Conservation (phyloP, 2,888 invertebrate genomes). For the Chloromyia formosa region DNA sequence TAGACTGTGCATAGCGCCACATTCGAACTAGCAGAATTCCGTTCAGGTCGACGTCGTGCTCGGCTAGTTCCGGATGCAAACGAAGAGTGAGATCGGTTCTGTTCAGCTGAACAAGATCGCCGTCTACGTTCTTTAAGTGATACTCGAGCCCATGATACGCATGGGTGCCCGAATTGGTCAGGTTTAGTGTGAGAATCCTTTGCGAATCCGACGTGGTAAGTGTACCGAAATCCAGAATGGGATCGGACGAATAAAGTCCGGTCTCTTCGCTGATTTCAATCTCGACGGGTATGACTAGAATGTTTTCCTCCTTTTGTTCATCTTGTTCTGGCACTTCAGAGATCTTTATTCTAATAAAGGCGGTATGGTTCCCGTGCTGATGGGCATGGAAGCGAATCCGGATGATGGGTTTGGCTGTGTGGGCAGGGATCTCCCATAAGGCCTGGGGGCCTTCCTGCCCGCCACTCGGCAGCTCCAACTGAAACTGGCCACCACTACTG, state of each 20-base stretch:
- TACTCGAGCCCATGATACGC: conserved; percentile 51
- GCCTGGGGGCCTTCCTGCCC: conserved; percentile 81
- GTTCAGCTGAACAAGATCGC: conserved; percentile 51
- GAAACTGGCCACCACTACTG: conserved; percentile 89
- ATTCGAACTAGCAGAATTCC: conserved; percentile 55
- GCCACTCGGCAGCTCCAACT: conserved; percentile 83
- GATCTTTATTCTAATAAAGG: conserved; percentile 74
- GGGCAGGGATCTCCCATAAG: conserved; percentile 92
- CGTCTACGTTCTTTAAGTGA: conserved; percentile 50
- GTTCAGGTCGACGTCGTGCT: conserved; percentile 54
- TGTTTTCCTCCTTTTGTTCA: conserved; percentile 54
- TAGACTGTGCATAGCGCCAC: conserved; percentile 7
- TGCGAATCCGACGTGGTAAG: conserved; percentile 76
- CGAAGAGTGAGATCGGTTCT: conserved; percentile 56
- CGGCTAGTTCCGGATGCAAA: conserved; percentile 57
- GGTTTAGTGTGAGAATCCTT: conserved; percentile 64
- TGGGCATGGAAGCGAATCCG: conserved; percentile 82
- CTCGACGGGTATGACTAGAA: conserved; percentile 82
- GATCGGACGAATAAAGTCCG: conserved; percentile 81
- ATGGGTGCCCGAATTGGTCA: conserved; percentile 55
- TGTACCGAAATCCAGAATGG: conserved; percentile 83
- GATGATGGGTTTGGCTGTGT: conserved; percentile 86
- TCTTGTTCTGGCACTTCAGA: conserved; percentile 52
- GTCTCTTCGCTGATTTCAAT: conserved; percentile 77
- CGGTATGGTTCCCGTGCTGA: conserved; percentile 82